These are phyloP conservation scores for Gadus chalcogrammus DNA, from an alignment of 2,113 vertebrate species.

Conservation along the genomic window DNA sequence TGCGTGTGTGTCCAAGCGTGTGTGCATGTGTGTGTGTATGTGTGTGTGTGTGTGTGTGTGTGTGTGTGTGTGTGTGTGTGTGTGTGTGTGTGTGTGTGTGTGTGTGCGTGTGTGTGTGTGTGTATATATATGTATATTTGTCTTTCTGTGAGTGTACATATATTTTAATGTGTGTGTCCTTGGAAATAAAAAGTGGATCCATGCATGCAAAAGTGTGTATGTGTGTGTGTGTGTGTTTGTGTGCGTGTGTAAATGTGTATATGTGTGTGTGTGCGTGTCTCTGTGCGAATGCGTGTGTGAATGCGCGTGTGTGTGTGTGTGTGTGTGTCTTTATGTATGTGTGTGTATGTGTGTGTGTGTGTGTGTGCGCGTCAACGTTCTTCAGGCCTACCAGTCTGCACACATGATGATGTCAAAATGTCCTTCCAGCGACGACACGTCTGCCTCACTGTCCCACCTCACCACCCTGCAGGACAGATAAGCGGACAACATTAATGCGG, in stretches of 20 bases:
- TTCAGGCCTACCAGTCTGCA: slow-evolving; percentile 92
- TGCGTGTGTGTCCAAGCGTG: slow-evolving; percentile 28
- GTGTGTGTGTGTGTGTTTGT: background rate
- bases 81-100: slow-evolving; percentile 5
- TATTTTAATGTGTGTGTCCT: no score
- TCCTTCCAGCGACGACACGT: slow-evolving; percentile 91
- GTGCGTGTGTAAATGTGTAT: background rate
- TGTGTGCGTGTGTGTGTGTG: slow-evolving; percentile 10
- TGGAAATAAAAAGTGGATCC: no score
- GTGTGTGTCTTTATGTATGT: no score
- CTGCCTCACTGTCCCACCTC: slow-evolving; percentile 96
- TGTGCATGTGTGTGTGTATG: slow-evolving; percentile 29
- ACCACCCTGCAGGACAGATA: slow-evolving; percentile 77
- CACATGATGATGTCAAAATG: slow-evolving; percentile 98
- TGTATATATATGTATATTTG: slow-evolving; percentile 8
- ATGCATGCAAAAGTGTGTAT: background rate
- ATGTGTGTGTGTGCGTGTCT: background rate
- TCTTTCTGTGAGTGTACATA: background rate
- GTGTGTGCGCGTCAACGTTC: slow-evolving; percentile 9
- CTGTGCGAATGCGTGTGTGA: no score
- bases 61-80: no score
- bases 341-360: background rate
- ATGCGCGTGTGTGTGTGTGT: no score
- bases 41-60: no score
- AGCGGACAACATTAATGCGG: background rate